A percentile compares a stretch with the other conserved stretches of the same genome.
These are phyloP conservation scores for Balearica regulorum DNA, from an alignment of 2,797 vertebrate species.

Conservation along the genomic window DNA sequence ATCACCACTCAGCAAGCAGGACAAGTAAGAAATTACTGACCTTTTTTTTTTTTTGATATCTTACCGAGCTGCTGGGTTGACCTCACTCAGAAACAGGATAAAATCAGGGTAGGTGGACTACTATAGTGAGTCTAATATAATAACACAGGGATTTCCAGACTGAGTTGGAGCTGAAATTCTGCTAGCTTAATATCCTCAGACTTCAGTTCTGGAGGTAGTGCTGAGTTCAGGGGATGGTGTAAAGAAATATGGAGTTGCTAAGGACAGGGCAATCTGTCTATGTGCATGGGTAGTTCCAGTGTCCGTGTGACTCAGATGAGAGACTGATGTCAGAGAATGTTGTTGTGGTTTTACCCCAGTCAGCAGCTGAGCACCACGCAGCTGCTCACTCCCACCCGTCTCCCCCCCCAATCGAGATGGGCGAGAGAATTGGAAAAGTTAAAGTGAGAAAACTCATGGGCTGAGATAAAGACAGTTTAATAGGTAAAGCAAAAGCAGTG, in stretches of 20 bases:
- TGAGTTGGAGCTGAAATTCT: background rate
- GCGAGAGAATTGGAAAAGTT: too few species aligned
- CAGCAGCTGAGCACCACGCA: too few species aligned
- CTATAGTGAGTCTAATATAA: background rate
- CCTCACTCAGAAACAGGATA: background rate
- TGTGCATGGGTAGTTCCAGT: background rate
- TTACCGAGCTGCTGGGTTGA: background rate
- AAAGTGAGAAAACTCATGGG: too few species aligned
- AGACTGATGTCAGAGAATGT: background rate
- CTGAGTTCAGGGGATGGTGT: background rate
- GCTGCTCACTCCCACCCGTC: too few species aligned
- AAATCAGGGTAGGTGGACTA: background rate
- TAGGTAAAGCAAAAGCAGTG: too few species aligned
- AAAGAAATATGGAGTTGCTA: background rate
- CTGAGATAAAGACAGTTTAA: too few species aligned
- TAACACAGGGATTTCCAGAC: background rate
- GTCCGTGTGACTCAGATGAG: background rate
- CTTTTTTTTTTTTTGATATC: background rate
- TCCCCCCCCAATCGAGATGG: too few species aligned
- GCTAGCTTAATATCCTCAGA: background rate
- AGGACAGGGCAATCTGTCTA: background rate
- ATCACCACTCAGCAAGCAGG: background rate
- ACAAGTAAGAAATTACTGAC: background rate
- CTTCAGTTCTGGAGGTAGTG: background rate
- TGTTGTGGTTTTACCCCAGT: background rate